Evolutionary conservation across 2,888 invertebrate species (phyloP), one percentile per base, ranked within the genome.

Genomic region (Fissipunctia ypsillon): DNA sequence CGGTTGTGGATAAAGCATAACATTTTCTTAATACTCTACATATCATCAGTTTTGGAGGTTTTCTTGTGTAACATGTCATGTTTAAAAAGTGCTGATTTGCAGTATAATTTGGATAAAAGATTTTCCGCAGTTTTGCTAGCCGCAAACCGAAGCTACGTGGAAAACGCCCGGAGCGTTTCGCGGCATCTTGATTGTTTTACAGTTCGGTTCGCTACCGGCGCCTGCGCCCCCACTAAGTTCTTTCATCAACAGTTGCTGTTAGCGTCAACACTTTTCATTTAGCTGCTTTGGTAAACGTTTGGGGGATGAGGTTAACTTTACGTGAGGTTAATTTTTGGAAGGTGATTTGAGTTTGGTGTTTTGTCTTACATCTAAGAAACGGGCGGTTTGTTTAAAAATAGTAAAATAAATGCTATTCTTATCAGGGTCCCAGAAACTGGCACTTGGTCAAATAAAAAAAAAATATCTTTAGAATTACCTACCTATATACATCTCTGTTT

Each of bases 161-260:
- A 86, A 79, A 86, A 70, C 84, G 87, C 89, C 88, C 81, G 65
- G 67, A 85, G 89, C 86, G 78, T 66, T 85, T 80, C 75, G 72
- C 72, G 74, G 76, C 68, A 75, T 85, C 89, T 89, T 91, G 90
- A 92, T 92, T 92, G 88, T 92, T 92, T 90, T 88, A 89, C 89
- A 84, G 86, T 87, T 85, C 78, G 66, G 72, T 78, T 80, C 75
- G 75, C 72, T 50, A 79, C 74, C 76, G 72, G 65, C 80, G 48
- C 71, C 45, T 28, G 35, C 57, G 35, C 76, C 59, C 63, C 38
- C 63, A 2, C 61, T 56, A 77, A 81, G 73, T 86, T 86, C 78
- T 78, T 83, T 80, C 73, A 79, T 75, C 67, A 76, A 81, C 19
- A 73, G 28, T 63, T 50, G 28, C 64, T 76, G 73, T 77, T 66